Evolutionary conservation across 2,888 invertebrate genomes (phyloP), one percentile per base, ranked within the genome.

Genomic region (Subacronicta megacephala): DNA sequence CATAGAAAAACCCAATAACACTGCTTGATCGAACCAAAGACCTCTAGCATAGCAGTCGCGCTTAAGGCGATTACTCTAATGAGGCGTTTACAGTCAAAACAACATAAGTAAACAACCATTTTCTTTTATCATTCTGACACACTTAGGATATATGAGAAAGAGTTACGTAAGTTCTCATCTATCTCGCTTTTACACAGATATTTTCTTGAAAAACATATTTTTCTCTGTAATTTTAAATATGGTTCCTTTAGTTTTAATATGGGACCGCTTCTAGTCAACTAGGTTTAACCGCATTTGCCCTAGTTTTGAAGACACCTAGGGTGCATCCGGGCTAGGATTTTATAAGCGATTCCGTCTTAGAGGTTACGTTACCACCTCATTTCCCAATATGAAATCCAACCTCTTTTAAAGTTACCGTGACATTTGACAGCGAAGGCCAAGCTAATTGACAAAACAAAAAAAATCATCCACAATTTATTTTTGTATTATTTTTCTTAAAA

Each of bases 401-500:
- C 26, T 46, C 3, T 16, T 36, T 36, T 12, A 1, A n/a, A 37
- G 10, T 10, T 6, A 33, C 3, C 31, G 44, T 53, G 49, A 59
- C n/a, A 31, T 49, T 57, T 43, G 57, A 61, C 49, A 41, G 29
- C 23, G 13, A 40, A 54, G 1, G 13, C 23, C 29, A 26, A 33
- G 13, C 23, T 33, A 26, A 33, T 45, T 45, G 40, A 54, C 43
- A 47, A 37, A 41, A 33, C 43, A 46, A 64, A 58, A 69, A 66
- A 67, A 70, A 46, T 3, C 16, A 31, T 16, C 4, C 7, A 46
- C 35, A 51, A 49, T 52, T 42, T 49, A 23, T 26, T 62, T 52
- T 62, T 58, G 23, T 71, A 50, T 40, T n/a, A 31, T 53, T 59
- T 57, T 66, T 60, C 44, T 37, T 65, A 62, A 75, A 74, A 59